Base-by-base conservation (phyloP, 2,888 invertebrate genomes). In the Pristionchus japonicus region DNA sequence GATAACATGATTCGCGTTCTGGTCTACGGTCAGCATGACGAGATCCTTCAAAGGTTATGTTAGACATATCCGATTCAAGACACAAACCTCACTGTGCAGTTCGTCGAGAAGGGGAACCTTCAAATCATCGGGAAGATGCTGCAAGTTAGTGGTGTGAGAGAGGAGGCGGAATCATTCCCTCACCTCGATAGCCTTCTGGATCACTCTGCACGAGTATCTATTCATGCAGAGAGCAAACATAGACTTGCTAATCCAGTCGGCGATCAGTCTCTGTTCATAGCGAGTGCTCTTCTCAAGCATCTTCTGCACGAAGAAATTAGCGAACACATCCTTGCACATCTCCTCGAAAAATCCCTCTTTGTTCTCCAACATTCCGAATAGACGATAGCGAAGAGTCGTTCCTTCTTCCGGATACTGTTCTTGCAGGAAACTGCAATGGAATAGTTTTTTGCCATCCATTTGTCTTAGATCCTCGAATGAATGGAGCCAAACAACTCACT, bases 1-100 rank as follows among this genome's bases (percentile, higher is more conserved):
- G n/a, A n/a, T 88, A 80, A 93, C 92, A 86, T 93, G 93, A 87
- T 92, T 93, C 37, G 92, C 93, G 85, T 93, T 93, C 87, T 91
- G 92, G 52, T 93, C 92, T 34, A 90, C 87, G 31, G 91, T 90
- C 23, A 93, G 90, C 1, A 88, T 87, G 37, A 91, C 90, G 9
- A 90, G 89, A 77, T 91, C n/a, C n/a, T n/a, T n/a, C n/a, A n/a
- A n/a, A n/a, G n/a, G n/a, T n/a, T n/a, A n/a, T n/a, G n/a, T n/a
- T n/a, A n/a, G n/a, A n/a, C n/a, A n/a, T n/a, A n/a, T n/a, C n/a
- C n/a, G n/a, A n/a, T n/a, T n/a, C n/a, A n/a, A n/a, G n/a, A n/a
- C n/a, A n/a, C n/a, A n/a, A n/a, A n/a, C 91, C n/a, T 80, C 49
- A 13, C 89, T 88, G 23, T 88, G 87, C 34, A 90, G 86, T 52